phyloP scores from a whole-genome alignment of 2,888 invertebrate species.

The Allygus modestus region DNA sequence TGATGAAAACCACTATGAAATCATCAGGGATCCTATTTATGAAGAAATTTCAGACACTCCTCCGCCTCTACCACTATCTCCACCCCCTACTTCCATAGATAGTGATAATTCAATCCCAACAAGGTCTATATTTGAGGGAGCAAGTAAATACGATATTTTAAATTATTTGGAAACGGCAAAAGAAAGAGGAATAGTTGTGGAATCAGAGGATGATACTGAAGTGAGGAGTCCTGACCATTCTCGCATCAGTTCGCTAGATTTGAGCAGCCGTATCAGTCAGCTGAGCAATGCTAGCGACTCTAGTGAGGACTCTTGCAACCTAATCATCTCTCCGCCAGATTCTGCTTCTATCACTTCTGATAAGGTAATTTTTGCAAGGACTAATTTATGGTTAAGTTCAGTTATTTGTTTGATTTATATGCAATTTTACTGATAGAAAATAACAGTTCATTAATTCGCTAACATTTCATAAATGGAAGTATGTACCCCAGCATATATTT shows the following conservation, averaged over 20 bases:
- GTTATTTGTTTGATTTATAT: too few relatives aligned
- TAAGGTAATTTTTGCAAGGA: constrained; percentile 69
- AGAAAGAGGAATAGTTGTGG: constrained; percentile 77
- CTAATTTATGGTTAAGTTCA: too few relatives aligned
- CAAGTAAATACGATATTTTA: constrained; percentile 92
- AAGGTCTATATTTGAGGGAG: constrained; percentile 77
- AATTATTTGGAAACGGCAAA: constrained; percentile 93
- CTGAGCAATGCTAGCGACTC: constrained; percentile 91
- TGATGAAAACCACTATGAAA: constrained; percentile 85
- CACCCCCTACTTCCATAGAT: constrained; percentile 83
- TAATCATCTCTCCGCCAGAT: constrained; percentile 73
- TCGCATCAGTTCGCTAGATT: constrained; percentile 76
- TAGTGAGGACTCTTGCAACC: constrained; percentile 88
- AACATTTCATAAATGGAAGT: too few relatives aligned
- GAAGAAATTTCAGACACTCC: constrained; percentile 78
- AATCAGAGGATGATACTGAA: constrained; percentile 77
- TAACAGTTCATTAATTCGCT: too few relatives aligned
- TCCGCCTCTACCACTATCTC: constrained; percentile 87
- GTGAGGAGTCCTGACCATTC: constrained; percentile 75
- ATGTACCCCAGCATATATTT: too few relatives aligned
- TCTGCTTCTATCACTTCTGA: constrained; percentile 67
- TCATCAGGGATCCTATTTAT: constrained; percentile 87
- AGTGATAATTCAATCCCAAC: constrained; percentile 83
- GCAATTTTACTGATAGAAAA: too few relatives aligned
- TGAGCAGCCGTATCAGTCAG: constrained; percentile 85